A percentile compares a stretch with the other conserved stretches of the same genome.
phyloP scores from a whole-genome alignment of 2,888 invertebrate genomes.

The Agonopterix arenella region DNA sequence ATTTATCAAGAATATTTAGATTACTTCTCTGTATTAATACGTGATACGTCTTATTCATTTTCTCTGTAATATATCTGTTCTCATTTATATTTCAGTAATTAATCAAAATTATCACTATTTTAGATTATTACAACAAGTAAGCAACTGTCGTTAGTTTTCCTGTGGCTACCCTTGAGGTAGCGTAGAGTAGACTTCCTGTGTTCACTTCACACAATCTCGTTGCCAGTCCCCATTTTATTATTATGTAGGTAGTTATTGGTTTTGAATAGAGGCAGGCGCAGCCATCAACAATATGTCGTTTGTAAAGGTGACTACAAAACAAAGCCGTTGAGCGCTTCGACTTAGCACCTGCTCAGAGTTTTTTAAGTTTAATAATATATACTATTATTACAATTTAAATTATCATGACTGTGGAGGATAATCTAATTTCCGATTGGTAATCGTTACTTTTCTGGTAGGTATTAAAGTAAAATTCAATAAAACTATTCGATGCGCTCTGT shows the following conservation, averaged over 20 bases:
- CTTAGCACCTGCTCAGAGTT: conserved; percentile 62
- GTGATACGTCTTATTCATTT: too few species aligned
- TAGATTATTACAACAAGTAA: too few species aligned
- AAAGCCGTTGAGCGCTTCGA: conserved; percentile 62
- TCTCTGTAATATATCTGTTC: too few species aligned
- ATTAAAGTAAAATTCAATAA: conserved; percentile 15
- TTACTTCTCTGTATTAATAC: too few species aligned
- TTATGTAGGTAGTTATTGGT: conserved; percentile 71
- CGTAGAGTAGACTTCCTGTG: conserved; percentile 65
- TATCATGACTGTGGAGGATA: conserved; percentile 6
- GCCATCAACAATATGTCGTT: conserved; percentile 71
- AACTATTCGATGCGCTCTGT: conserved; percentile 49
- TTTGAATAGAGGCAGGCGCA: conserved; percentile 60
- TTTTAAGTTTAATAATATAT: conserved; percentile 22
- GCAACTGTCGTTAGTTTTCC: neutral
- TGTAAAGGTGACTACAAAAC: conserved; percentile 72
- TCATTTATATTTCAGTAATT: too few species aligned
- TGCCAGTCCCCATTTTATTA: conserved; percentile 60
- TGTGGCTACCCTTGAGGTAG: conserved; percentile 45
- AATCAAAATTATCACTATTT: too few species aligned
- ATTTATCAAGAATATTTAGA: too few species aligned
- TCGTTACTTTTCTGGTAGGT: too few species aligned
- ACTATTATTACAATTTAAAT: conserved; percentile 18
- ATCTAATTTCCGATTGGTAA: too few species aligned
- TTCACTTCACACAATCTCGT: conserved; percentile 62